Percentiles rank a stretch among this genome's conserved stretches.
Conservation (phyloP, 2,113 vertebrate species). For the Pampusana beccarii region DNA sequence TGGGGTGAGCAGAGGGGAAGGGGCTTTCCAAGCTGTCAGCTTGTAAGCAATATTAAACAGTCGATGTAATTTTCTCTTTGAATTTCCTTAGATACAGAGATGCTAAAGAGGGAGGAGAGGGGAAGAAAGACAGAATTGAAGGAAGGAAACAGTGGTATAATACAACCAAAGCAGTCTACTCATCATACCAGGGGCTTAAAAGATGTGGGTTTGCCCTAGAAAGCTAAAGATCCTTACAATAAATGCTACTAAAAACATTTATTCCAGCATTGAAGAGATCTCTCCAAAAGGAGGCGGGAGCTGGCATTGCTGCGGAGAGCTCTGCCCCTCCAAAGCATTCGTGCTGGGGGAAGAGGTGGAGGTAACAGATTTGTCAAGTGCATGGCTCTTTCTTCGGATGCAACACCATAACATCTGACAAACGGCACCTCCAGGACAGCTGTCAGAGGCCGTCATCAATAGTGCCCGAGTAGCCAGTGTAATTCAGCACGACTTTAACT, state of each 20-base stretch:
- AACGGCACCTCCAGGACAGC: neutral
- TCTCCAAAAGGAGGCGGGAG: neutral
- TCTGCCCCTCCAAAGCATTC: neutral
- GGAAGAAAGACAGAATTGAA: neutral
- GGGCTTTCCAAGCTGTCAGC: neutral
- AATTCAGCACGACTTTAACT: neutral
- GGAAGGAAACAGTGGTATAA: neutral
- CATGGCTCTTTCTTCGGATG: neutral
- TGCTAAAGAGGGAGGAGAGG: fast-evolving
- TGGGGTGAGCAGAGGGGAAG: neutral
- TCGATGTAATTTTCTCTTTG: neutral
- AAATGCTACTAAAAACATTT: neutral
- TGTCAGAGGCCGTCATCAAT: neutral
- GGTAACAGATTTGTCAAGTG: neutral
- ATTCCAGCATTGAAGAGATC: neutral
- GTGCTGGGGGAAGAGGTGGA: neutral
- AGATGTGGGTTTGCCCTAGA: neutral
- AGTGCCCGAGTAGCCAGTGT: neutral
- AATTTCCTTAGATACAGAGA: neutral
- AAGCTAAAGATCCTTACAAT: neutral
- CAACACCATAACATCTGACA: neutral
- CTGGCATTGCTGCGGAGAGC: neutral
- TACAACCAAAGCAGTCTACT: neutral
- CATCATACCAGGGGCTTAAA: neutral
- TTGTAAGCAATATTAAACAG: neutral